Conservation (phyloP, 2,888 invertebrate species). For the Cenopis cana region DNA sequence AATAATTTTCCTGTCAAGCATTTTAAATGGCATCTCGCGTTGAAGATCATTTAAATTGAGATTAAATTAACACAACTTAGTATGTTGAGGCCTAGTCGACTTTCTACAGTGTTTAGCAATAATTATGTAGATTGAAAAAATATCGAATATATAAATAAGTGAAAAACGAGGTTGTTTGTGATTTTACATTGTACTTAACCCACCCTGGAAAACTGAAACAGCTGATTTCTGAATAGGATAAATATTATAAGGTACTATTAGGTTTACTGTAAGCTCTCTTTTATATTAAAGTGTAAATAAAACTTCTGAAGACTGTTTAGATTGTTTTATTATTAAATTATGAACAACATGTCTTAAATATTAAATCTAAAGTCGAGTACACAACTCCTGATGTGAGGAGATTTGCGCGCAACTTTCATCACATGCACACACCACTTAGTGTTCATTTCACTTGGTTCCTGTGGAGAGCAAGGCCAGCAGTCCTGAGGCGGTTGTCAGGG, state of each 20-base stretch:
- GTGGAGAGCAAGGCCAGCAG: conserved; percentile 98
- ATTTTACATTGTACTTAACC: conserved; percentile 68
- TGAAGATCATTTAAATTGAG: not conserved
- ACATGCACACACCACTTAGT: conserved; percentile 53
- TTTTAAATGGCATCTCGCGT: not conserved
- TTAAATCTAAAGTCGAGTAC: conserved; percentile 48
- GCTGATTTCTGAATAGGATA: conserved; percentile 61
- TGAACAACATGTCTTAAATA: conserved; percentile 59
- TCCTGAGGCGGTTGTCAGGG: conserved; percentile 95
- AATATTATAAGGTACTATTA: conserved; percentile 54
- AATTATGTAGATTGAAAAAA: not conserved
- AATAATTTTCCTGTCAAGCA: too few species aligned
- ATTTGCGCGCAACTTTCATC: conserved; percentile 41
- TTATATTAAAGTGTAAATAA: conserved; percentile 75
- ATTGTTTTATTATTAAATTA: conserved; percentile 73
- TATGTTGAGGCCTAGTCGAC: conserved; percentile 1
- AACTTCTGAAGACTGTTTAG: conserved; percentile 65
- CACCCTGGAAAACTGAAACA: conserved; percentile 67
- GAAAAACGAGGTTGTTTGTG: conserved; percentile 67
- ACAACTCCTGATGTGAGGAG: conserved; percentile 41
- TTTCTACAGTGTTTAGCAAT: conserved; percentile 17
- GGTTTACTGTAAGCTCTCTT: conserved; percentile 62
- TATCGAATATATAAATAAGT: conserved; percentile 42
- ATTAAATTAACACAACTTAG: not conserved
- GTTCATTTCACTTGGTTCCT: conserved; percentile 88